Percentiles rank a stretch among this genome's conserved stretches.
These are phyloP conservation scores for Sinocyclocheilus anophthalmus DNA, from an alignment of 2,113 vertebrate species.

Conservation along the genomic window DNA sequence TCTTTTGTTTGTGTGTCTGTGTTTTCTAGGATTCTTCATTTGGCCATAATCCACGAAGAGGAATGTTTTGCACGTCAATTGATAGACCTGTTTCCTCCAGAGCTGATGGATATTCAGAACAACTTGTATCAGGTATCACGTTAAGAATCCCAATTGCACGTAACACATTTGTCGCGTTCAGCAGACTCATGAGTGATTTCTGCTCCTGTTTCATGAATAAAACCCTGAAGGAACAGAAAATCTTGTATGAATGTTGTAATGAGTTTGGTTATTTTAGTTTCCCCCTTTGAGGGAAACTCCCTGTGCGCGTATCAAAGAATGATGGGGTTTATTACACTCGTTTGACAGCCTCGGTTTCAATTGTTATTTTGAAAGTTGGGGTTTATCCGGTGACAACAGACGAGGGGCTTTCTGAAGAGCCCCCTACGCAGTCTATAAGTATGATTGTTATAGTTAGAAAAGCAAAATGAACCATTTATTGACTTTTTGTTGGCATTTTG, in stretches of 20 bases:
- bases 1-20: neutral
- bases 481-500: neutral
- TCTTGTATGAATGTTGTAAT: neutral
- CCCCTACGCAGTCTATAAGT: neutral
- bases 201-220: neutral
- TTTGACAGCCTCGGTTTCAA: neutral
- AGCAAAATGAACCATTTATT: neutral
- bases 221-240: neutral
- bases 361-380: conserved; percentile 31
- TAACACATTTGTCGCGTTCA: neutral
- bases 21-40: conserved; percentile 84
- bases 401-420: conserved; percentile 6
- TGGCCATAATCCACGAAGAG: conserved; percentile 90
- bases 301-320: neutral
- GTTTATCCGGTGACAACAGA: neutral
- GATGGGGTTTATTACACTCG: neutral
- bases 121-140: conserved; percentile 91
- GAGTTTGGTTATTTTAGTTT: conserved; percentile 14
- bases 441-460: neutral
- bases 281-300: conserved; percentile 14
- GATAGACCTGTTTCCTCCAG: conserved; percentile 83
- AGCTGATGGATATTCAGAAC: conserved; percentile 93
- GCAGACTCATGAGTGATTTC: neutral
- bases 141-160: neutral
- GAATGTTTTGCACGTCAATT: conserved; percentile 79